Evolutionary conservation across 2,113 vertebrate species (phyloP), one percentile per base, ranked within the genome.

Genomic region (Cyprinodon variegatus): DNA sequence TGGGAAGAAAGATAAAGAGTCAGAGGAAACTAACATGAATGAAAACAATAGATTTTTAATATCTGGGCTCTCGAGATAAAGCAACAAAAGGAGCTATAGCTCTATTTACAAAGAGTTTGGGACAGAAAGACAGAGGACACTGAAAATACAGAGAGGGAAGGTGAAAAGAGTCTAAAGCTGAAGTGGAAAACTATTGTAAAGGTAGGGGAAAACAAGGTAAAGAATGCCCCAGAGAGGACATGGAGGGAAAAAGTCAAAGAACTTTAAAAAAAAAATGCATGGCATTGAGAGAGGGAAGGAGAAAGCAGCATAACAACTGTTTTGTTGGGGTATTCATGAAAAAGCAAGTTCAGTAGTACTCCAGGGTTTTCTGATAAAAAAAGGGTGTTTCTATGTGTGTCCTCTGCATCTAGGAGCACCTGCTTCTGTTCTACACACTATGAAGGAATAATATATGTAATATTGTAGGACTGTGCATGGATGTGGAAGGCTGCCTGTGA

Each of bases 301-400:
- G 76, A 85, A 75, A 82, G 79, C 70, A 72, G 36, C 4, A 48
- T 74, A 78, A 72, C 75, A 76, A 59, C 83, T 43, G 62, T 74
- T 72, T 57, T 50, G 43, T 68, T 65, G 83, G 79, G 83, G 70
- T 73, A 76, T 61, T n/a, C 36, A 62, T 37, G 29, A 60, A 65
- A 84, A 81, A 59, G 84, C 90, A 85, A 73, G 63, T 70, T 92
- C 88, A 92, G 89, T 86, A 85, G 39, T 77, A 81, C 80, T 61
- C 64, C 61, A 81, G 80, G 84, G 64, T 78, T 79, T 66, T 76
- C 65, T 72, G 83, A 83, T 86, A 63, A 83, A 84, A 41, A 86
- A 29, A 39, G 70, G 70, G 37, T 43, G 45, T 50, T 45, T 45
- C 37, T 17, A 65, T 38, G 48, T 67, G 37, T 41, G 40, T 57